These are phyloP conservation scores for Lasiurus cinereus DNA, from an alignment of 2,113 vertebrate species.

Conservation along the genomic window DNA sequence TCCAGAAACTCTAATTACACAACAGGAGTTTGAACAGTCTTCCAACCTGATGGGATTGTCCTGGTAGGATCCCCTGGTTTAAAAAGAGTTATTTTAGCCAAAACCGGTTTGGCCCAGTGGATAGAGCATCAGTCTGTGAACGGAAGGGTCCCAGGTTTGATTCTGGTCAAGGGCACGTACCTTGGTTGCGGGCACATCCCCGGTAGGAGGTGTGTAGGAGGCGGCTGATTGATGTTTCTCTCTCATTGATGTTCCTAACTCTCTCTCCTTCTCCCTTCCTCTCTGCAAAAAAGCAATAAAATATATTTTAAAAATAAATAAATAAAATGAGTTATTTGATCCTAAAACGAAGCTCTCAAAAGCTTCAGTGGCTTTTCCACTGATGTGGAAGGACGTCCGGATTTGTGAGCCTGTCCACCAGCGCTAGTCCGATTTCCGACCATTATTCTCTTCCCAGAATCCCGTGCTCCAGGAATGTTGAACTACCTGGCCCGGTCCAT, in stretches of 20 bases:
- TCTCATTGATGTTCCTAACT: no score
- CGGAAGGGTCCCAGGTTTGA: no score
- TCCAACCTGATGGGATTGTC: neutral
- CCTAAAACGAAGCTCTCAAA: neutral
- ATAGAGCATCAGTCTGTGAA: no score
- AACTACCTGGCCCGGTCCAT: no score
- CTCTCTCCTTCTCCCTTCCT: no score
- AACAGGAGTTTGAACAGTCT: neutral
- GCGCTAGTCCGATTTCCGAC: neutral
- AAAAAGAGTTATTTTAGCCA: neutral
- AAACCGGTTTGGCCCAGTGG: no score
- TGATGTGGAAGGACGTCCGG: neutral
- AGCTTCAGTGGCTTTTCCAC: neutral
- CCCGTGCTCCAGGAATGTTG: neutral
- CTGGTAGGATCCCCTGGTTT: neutral
- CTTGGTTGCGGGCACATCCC: no score
- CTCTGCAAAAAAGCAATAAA: no score
- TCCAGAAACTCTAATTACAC: neutral
- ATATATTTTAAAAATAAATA: no score
- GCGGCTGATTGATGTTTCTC: no score
- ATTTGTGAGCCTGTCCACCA: neutral
- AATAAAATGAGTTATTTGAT: neutral
- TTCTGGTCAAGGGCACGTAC: no score
- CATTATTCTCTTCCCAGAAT: neutral
- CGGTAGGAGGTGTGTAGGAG: no score